phyloP scores from a whole-genome alignment of 2,113 vertebrate species.

The Parus major region DNA sequence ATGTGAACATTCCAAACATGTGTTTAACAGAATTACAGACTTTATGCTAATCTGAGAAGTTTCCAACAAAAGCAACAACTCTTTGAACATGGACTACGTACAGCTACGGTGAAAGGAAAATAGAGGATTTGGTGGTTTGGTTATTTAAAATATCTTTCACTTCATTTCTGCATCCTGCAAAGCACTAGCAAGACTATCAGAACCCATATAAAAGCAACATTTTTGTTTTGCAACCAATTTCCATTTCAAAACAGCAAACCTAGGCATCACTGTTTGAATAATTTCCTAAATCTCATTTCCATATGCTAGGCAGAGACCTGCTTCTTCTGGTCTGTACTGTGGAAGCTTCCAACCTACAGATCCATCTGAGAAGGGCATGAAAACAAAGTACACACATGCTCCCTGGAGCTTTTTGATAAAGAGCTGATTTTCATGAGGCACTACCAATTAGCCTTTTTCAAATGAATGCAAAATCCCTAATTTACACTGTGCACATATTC shows the following conservation, averaged over 20 bases:
- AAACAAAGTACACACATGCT: neutral
- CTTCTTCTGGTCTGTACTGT: neutral
- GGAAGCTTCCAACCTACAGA: neutral
- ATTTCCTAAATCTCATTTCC: constrained; percentile 29
- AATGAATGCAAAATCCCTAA: neutral
- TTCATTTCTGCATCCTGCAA: neutral
- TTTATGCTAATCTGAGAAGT: neutral
- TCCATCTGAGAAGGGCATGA: neutral
- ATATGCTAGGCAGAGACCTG: neutral
- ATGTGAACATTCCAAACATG: neutral
- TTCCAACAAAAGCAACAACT: neutral
- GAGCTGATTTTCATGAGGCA: neutral
- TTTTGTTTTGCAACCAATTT: constrained; percentile 32
- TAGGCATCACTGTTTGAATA: neutral
- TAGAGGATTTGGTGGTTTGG: neutral
- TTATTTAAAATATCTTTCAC: neutral
- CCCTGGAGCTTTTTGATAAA: neutral
- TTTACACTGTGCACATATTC: neutral
- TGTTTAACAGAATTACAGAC: neutral
- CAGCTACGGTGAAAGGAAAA: neutral
- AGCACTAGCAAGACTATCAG: neutral
- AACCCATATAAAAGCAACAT: neutral
- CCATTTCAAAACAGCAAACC: constrained; percentile 45
- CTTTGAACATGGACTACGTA: neutral
- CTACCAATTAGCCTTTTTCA: neutral